Evolutionary conservation across 2,888 invertebrate genomes (phyloP), one percentile per base, ranked within the genome.

Genomic region (Caenorhabditis angaria): DNA sequence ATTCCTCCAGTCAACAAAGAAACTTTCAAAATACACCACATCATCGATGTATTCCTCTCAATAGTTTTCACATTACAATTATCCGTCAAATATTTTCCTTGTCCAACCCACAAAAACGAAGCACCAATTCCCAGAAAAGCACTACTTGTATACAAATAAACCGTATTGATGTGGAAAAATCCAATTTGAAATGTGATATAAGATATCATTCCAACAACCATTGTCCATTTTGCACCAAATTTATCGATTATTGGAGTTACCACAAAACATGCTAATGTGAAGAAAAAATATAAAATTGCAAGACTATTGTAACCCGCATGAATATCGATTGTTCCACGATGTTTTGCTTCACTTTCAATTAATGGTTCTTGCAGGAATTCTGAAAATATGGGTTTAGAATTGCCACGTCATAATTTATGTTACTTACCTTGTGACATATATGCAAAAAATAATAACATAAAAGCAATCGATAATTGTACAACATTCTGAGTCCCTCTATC

Each of bases 271-370:
- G 65, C 61, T 35, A 72, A 50, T 6, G 72, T 72, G 62, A 72
- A 72, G 60, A 72, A 67, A 2, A 72, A 65, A 55, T 72, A 72
- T 29, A 68, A 55, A 20, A 72, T 72, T 2, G 72, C 72, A n/a
- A 72, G 68, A 59, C 72, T 72, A 35, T 72, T 61, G 50, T 72
- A 72, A 22, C 72, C 72, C 12, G 72, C 72, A 56, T 72, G 72
- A 1, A 57, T 61, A 58, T 68, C 61, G 24, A 72, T 73, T 5
- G 41, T 22, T 4, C 69, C 63, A 10, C 50, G 53, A 5, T 51
- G 18, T 29, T 59, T 58, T 0, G 59, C 24, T 47, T 65, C 65
- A 2, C 57, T 63, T 35, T 73, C 73, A 6, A 73, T 69, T 22
- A 68, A 20, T 22, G 73, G 68, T 35, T 73, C 69, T 50, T 73